Evolutionary conservation across 1,140 invertebrate species (phyloP).

Genomic region (Pseudomyrmex flavicornis): DNA sequence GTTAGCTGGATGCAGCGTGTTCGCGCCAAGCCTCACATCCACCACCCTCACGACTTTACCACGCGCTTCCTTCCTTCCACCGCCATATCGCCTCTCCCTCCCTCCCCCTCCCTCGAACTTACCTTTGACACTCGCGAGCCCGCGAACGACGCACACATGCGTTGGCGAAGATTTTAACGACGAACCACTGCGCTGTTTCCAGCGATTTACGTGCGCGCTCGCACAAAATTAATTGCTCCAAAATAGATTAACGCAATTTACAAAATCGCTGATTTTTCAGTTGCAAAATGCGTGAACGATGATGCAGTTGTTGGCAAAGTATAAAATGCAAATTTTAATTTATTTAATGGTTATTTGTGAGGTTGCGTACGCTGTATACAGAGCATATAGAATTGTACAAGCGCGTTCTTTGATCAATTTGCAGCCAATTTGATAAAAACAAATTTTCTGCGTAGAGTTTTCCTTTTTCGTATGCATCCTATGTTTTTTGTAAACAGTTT

Average conservation of each 20-base stretch:
- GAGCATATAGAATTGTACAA: constrained; percentile 20
- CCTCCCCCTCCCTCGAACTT: constrained; percentile 44
- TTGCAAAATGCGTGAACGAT: constrained; percentile 40
- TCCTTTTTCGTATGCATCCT: background rate
- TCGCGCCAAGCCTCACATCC: constrained; percentile 66
- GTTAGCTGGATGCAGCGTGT: constrained; percentile 71
- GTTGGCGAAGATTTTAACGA: constrained; percentile 59
- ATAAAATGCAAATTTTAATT: constrained; percentile 59
- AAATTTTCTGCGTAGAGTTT: constrained; percentile 22
- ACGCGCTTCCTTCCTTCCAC: background rate
- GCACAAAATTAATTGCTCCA: constrained; percentile 68
- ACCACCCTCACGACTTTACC: background rate
- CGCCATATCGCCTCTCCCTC: constrained; percentile 15
- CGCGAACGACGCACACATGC: constrained; percentile 52
- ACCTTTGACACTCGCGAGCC: constrained; percentile 41
- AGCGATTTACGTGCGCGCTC: constrained; percentile 30
- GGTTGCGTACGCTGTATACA: background rate
- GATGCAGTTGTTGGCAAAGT: constrained; percentile 45
- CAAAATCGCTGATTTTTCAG: constrained; percentile 62
- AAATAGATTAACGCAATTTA: constrained; percentile 67
- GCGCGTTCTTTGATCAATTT: constrained; percentile 47
- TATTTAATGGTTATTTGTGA: constrained; percentile 46
- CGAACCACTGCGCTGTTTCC: constrained; percentile 24
- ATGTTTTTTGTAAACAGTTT: constrained; percentile 28
- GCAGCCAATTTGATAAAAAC: constrained; percentile 44